Conservation (phyloP, 2,888 invertebrate species). For the Stenurella melanura region DNA sequence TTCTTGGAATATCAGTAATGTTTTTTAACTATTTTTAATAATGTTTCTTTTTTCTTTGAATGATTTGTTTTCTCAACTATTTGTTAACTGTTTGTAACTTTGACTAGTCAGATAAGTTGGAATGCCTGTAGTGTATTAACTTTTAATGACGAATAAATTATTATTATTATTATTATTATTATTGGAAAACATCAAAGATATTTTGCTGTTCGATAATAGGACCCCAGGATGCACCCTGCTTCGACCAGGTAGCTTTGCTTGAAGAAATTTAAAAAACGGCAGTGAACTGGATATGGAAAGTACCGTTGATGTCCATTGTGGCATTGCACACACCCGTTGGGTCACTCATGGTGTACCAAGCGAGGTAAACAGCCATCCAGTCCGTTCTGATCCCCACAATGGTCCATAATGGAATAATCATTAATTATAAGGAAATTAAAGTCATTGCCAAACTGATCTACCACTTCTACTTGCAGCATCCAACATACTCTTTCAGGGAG, state of each 20-base stretch:
- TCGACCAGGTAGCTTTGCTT: too few species aligned
- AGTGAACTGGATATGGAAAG: conserved; percentile 83
- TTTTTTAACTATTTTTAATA: too few species aligned
- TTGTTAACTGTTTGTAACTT: too few species aligned
- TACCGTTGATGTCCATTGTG: conserved; percentile 88
- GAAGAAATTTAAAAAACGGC: too few species aligned
- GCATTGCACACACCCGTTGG: conserved; percentile 99
- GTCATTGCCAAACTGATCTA: conserved; percentile 97
- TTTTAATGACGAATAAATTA: too few species aligned
- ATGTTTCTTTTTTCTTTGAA: too few species aligned
- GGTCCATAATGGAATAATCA: conserved; percentile 97
- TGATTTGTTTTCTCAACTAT: too few species aligned
- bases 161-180: too few species aligned
- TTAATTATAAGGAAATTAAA: conserved; percentile 99
- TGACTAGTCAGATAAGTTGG: too few species aligned
- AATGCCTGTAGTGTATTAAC: too few species aligned
- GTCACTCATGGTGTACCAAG: conserved; percentile 99
- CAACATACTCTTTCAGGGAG: conserved; percentile 93
- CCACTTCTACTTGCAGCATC: conserved; percentile 93
- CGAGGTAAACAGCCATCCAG: conserved; percentile 96
- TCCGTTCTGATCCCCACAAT: conserved; percentile 90
- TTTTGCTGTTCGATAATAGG: conserved; percentile 67
- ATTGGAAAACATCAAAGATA: conserved; percentile 91
- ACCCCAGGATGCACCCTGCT: too few species aligned
- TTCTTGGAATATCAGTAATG: too few species aligned